These are phyloP conservation scores for Emmelina monodactyla DNA, from an alignment of 2,888 invertebrate species.

Conservation along the genomic window DNA sequence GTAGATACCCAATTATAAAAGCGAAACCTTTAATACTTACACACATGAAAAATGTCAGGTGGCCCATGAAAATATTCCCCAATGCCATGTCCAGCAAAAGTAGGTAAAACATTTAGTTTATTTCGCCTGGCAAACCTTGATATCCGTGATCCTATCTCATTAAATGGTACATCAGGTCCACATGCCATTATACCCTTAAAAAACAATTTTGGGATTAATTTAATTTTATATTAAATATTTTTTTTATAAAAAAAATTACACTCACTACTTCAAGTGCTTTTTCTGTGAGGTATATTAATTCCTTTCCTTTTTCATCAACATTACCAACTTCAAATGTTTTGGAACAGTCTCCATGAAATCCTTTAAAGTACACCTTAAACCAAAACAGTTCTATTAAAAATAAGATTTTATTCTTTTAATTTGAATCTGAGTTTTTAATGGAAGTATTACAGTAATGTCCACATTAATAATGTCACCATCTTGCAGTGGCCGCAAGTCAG, in stretches of 20 bases:
- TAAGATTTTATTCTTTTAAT: too few relatives aligned
- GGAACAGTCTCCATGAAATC: slow-evolving; percentile 93
- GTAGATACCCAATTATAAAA: too few relatives aligned
- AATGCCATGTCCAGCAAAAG: slow-evolving; percentile 92
- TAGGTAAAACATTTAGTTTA: slow-evolving; percentile 75
- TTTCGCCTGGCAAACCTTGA: slow-evolving; percentile 68
- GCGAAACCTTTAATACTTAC: too few relatives aligned
- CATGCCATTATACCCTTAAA: slow-evolving; percentile 66
- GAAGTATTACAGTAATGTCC: slow-evolving; percentile 79
- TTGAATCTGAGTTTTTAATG: neutral
- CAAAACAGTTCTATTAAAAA: slow-evolving; percentile 6
- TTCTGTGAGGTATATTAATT: slow-evolving; percentile 75
- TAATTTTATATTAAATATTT: too few relatives aligned
- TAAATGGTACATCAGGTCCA: slow-evolving; percentile 66
- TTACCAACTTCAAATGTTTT: slow-evolving; percentile 85
- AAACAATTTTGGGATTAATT: too few relatives aligned
- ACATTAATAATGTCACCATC: slow-evolving; percentile 92
- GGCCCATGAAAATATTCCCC: slow-evolving; percentile 92
- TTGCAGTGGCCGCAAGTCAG: slow-evolving; percentile 79
- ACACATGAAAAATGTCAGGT: slow-evolving; percentile 86
- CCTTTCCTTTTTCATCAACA: slow-evolving; percentile 76
- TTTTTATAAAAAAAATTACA: slow-evolving; percentile 1
- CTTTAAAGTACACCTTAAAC: slow-evolving; percentile 76
- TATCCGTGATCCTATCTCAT: slow-evolving; percentile 70
- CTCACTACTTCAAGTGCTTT: slow-evolving; percentile 72